Evolutionary conservation across 2,888 invertebrate genomes (phyloP).

Genomic region (Polymixis lichenea): DNA sequence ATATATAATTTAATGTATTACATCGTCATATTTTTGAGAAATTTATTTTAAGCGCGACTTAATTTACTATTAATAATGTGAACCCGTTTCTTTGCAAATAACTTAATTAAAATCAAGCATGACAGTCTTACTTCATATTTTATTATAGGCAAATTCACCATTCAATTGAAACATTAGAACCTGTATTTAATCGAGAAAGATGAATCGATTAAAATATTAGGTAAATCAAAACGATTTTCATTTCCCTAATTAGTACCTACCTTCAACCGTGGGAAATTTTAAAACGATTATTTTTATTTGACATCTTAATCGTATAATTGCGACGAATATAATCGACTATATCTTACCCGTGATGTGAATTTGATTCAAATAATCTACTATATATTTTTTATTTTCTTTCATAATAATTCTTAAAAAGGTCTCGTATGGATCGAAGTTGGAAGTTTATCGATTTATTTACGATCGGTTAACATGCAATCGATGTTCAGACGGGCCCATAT

Average conservation of each 20-base stretch:
- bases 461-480: conserved; percentile 14
- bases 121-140: neutral
- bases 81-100: no score
- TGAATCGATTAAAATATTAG: neutral
- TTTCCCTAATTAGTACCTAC: conserved; percentile 7
- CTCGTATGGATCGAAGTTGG: neutral
- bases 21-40: no score
- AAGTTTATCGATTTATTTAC: conserved; percentile 21
- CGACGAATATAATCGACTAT: neutral
- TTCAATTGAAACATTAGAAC: neutral
- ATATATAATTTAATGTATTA: neutral
- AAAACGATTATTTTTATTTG: neutral
- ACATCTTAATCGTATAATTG: neutral
- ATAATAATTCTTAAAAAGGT: conserved; percentile 11
- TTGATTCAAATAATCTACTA: conserved; percentile 9
- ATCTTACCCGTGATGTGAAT: neutral
- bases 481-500: neutral
- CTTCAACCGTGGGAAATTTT: conserved; percentile 7
- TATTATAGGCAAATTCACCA: neutral
- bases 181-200: neutral
- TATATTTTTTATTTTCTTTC: neutral
- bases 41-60: no score
- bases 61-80: no score
- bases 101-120: neutral
- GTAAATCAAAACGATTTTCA: conserved; percentile 1